Evolutionary conservation across 2,797 vertebrate species (phyloP).

Genomic region (Pelodytes ibericus): DNA sequence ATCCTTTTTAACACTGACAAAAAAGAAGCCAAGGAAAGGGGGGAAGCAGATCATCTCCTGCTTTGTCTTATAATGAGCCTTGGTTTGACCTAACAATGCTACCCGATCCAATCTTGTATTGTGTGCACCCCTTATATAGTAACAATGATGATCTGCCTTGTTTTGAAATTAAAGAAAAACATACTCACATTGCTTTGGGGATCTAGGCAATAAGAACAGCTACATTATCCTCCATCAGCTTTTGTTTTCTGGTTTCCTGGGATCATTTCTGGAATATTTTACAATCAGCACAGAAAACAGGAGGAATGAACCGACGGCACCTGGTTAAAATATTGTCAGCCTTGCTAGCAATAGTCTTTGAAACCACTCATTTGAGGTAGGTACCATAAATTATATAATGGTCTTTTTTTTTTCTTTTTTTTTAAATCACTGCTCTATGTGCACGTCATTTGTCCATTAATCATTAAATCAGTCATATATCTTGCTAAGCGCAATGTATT

Average conservation of each 20-base stretch:
- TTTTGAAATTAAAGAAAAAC: conserved; percentile 73
- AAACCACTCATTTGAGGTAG: conserved; percentile 92
- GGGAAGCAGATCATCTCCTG: conserved; percentile 62
- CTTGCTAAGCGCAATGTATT: not conserved
- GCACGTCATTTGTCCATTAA: not conserved
- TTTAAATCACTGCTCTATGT: conserved; percentile 44
- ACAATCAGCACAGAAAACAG: conserved; percentile 81
- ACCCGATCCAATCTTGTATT: conserved; percentile 74
- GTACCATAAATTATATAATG: conserved; percentile 66
- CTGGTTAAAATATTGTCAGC: conserved; percentile 89
- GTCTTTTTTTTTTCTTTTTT: too few species aligned
- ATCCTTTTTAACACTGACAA: conserved; percentile 45
- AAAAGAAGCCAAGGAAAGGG: conserved; percentile 55
- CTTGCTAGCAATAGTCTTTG: conserved; percentile 90
- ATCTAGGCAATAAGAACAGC: conserved; percentile 73
- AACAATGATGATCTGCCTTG: conserved; percentile 69
- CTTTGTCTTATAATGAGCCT: conserved; percentile 73
- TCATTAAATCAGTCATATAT: not conserved
- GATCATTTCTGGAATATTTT: conserved; percentile 78
- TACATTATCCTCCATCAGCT: conserved; percentile 50
- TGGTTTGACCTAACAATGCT: conserved; percentile 78
- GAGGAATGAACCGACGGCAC: conserved; percentile 92
- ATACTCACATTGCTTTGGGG: conserved; percentile 69
- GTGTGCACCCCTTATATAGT: conserved; percentile 69
- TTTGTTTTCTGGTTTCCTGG: conserved; percentile 62